Base-by-base conservation (phyloP, 2,888 invertebrate genomes). In the Acronicta psi region DNA sequence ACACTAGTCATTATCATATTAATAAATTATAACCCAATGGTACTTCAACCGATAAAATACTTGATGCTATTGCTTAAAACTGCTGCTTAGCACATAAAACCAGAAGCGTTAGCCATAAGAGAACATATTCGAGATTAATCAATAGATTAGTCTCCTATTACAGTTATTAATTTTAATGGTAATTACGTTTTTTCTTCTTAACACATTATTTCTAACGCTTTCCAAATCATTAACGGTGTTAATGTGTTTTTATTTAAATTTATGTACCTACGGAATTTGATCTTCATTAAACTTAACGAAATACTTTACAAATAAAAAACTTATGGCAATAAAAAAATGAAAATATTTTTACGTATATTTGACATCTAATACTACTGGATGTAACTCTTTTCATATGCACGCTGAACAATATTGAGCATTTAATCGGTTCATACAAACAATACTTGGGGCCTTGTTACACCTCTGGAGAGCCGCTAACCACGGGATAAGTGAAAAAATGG, bases 141-240 rank as follows among this genome's bases (percentile, higher is more conserved):
- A 59, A 55, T 59, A 49, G 67, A 68, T 68, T 55, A 59, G 52
- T 51, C 41, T 65, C 47, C 8, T 44, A 49, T 74, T 60, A 71
- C 71, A 40, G 55, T 58, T 56, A 64, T 70, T 69, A 69, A 57
- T 69, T 60, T 54, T 55, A 34, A 53, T 57, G 40, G 37, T 52
- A 64, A 64, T 69, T 70, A 51, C 31, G 8, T 9, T 25, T 46
- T 70, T 52, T 38, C 42, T 16, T 41, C 56, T 51, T 23, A 59
- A 53, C 40, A 25, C 17, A 56, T 50, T 60, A 52, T 58, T 60
- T 55, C 25, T 25, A 49, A 59, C 54, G 49, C 47, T 57, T 52
- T 41, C 2, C 34, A n/a, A 13, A 25, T 23, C 38, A 40, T 47
- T 45, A n/a, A 17, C n/a, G 17, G 44, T 45, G 43, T 54, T 54